Evolutionary conservation across 2,113 vertebrate genomes (phyloP).

Genomic region (Ciconia boyciana): DNA sequence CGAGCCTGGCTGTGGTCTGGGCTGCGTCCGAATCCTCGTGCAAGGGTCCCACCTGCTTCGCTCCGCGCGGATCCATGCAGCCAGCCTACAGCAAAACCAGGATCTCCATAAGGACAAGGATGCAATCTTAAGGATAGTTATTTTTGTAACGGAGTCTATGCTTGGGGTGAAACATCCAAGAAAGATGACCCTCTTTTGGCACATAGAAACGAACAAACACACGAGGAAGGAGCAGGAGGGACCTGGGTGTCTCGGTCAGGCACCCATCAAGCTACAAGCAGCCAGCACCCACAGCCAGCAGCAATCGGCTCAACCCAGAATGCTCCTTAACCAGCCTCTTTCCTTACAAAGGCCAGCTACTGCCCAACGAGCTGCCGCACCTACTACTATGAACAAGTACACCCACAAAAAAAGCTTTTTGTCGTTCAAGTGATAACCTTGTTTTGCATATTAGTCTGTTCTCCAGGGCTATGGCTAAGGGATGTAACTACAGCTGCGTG

Average conservation of each 20-base stretch:
- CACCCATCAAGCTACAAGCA: neutral
- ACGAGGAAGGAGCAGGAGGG: neutral
- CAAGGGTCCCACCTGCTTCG: neutral
- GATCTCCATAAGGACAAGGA: neutral
- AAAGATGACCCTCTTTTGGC: neutral
- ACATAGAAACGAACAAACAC: rapidly evolving
- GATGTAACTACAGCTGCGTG: rapidly evolving
- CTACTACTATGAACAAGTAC: neutral
- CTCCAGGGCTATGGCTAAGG: neutral
- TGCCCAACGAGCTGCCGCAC: neutral
- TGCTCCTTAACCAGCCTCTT: neutral
- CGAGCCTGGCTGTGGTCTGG: neutral
- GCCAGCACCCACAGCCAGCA: neutral
- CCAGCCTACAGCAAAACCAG: neutral
- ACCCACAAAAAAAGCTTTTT: rapidly evolving
- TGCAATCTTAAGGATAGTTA: rapidly evolving
- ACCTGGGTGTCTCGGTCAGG: neutral
- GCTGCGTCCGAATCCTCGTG: rapidly evolving
- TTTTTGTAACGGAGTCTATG: neutral
- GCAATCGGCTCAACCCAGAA: neutral
- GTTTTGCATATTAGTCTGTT: rapidly evolving
- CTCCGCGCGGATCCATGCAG: rapidly evolving
- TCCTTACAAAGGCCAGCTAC: neutral
- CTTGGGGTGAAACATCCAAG: neutral
- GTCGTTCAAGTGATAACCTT: neutral